Evolutionary conservation across 92 coral and sea anemone species (phyloP).

Genomic region (Palythoa caribaeorum): DNA sequence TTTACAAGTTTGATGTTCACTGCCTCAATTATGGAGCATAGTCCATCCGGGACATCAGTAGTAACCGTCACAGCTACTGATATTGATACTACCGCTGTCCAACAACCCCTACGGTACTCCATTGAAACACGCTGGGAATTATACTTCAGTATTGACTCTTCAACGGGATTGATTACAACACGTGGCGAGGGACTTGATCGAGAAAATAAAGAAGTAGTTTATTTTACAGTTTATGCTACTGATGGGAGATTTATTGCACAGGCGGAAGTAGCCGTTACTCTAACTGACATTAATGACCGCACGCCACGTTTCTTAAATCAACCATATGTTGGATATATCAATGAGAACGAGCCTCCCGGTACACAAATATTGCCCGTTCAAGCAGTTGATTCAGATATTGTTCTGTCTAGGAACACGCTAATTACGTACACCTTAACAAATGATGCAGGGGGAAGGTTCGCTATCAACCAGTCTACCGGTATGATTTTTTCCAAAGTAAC

Average conservation of each 20-base stretch:
- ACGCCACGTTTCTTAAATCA: conserved; percentile 86
- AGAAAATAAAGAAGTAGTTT: conserved; percentile 71
- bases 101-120: conserved; percentile 66
- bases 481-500: conserved; percentile 54
- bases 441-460: conserved; percentile 70
- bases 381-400: conserved; percentile 89
- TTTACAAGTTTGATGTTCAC: conserved; percentile 73
- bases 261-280: conserved; percentile 79
- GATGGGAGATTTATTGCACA: conserved; percentile 70
- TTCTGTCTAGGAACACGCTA: conserved; percentile 68
- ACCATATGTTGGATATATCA: conserved; percentile 76
- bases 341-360: conserved; percentile 79
- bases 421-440: conserved; percentile 79
- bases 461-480: conserved; percentile 72
- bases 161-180: conserved; percentile 77
- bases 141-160: conserved; percentile 75
- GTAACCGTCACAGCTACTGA: conserved; percentile 75
- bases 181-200: conserved; percentile 70
- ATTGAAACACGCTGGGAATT: conserved; percentile 65
- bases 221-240: conserved; percentile 73
- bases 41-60: conserved; percentile 62
- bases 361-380: conserved; percentile 81
- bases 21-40: conserved; percentile 71
- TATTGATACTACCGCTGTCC: conserved; percentile 66
- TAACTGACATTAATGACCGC: conserved; percentile 81